phyloP scores from a whole-genome alignment of 2,888 invertebrate genomes.

The Lamellibrachia columna region DNA sequence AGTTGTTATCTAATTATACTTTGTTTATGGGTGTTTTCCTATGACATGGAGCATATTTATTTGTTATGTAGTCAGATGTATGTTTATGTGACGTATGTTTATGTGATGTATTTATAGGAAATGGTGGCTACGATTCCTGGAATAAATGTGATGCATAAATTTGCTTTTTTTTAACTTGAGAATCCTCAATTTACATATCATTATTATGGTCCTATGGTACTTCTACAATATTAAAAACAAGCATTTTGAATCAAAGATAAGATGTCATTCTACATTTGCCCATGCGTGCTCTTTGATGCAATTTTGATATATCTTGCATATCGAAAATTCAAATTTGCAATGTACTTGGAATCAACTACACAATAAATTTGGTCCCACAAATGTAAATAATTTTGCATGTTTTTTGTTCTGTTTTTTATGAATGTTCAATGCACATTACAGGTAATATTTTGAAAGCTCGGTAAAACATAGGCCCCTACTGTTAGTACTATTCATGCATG shows the following conservation, averaged over 20 bases:
- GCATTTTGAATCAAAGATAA: neutral
- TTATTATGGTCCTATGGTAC: neutral
- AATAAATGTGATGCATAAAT: neutral
- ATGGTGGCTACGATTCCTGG: neutral
- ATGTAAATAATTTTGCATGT: no score
- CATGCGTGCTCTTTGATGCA: neutral
- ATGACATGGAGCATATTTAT: neutral
- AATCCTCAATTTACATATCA: neutral
- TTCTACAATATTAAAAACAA: neutral
- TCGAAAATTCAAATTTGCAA: no score
- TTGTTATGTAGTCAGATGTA: neutral
- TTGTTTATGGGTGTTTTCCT: neutral
- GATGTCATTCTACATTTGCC: neutral
- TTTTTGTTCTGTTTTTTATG: no score
- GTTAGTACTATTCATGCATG: no score
- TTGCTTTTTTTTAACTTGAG: neutral
- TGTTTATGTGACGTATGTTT: no score
- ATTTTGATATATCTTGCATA: no score
- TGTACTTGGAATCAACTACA: no score
- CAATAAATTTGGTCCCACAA: no score
- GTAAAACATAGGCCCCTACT: no score
- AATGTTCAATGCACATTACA: no score
- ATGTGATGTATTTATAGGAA: neutral
- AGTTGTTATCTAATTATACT: neutral
- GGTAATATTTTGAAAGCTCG: no score